Evolutionary conservation across 2,797 vertebrate species (phyloP).

Genomic region (Chloroceryle amazona): DNA sequence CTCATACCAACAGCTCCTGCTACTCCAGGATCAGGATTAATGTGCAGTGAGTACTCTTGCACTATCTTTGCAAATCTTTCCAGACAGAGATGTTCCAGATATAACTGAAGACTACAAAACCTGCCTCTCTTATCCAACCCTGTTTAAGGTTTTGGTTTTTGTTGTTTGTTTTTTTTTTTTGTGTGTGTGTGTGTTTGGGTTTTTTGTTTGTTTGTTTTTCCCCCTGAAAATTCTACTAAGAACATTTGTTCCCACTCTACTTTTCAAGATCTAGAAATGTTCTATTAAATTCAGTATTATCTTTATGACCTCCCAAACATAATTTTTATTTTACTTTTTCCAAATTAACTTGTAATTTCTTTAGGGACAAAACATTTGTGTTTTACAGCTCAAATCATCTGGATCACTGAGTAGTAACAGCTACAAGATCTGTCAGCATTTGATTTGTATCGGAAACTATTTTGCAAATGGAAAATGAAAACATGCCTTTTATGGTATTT

Average conservation of each 20-base stretch:
- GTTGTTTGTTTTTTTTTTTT: neutral
- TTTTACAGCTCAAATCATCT: fast-evolving
- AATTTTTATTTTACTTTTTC: neutral
- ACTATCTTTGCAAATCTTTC: neutral
- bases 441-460: neutral
- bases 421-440: neutral
- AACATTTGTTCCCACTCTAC: neutral
- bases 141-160: neutral
- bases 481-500: neutral
- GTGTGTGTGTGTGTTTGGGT: no score
- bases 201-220: no score
- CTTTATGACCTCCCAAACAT: neutral
- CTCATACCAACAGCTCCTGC: neutral
- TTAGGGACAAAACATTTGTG: neutral
- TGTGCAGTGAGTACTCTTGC: neutral
- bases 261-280: neutral
- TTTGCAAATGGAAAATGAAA: neutral
- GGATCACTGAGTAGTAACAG: neutral
- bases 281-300: neutral
- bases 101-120: neutral
- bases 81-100: neutral
- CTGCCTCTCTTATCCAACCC: neutral
- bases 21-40: neutral
- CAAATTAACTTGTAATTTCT: neutral
- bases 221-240: neutral